phyloP scores from a whole-genome alignment of 2,888 invertebrate species.

The Hecatera dysodea region DNA sequence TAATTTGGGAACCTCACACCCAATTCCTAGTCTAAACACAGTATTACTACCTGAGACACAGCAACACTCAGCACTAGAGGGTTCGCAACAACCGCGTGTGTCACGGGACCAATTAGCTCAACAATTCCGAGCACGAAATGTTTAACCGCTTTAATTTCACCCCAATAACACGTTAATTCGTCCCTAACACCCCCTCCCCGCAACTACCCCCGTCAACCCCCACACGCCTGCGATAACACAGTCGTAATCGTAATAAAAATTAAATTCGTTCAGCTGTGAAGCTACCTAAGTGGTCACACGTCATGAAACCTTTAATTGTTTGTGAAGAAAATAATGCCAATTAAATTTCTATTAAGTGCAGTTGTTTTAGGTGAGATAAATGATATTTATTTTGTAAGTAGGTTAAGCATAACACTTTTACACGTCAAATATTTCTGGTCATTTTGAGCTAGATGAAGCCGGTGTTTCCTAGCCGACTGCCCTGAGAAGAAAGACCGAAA shows the following conservation, averaged over 20 bases:
- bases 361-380: conserved; percentile 27
- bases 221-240: conserved; percentile 66
- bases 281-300: conserved; percentile 57
- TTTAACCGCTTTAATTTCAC: conserved; percentile 81
- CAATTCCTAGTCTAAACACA: conserved; percentile 19
- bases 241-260: conserved; percentile 76
- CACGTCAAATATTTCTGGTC: too few species aligned
- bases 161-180: conserved; percentile 80
- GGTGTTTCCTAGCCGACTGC: too few species aligned
- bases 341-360: conserved; percentile 55
- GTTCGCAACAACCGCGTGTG: conserved; percentile 69
- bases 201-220: conserved; percentile 32
- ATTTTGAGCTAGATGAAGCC: too few species aligned
- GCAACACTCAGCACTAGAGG: conserved; percentile 40
- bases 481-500: too few species aligned
- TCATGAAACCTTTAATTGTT: conserved; percentile 64
- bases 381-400: too few species aligned
- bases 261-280: conserved; percentile 76
- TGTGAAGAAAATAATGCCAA: conserved; percentile 56
- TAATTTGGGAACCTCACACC: background rate
- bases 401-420: too few species aligned
- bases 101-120: conserved; percentile 81
- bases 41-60: conserved; percentile 25
- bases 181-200: conserved; percentile 58
- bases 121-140: conserved; percentile 80